These are phyloP conservation scores for Calephelis virginiensis DNA, from an alignment of 1,140 invertebrate species.

Conservation along the genomic window DNA sequence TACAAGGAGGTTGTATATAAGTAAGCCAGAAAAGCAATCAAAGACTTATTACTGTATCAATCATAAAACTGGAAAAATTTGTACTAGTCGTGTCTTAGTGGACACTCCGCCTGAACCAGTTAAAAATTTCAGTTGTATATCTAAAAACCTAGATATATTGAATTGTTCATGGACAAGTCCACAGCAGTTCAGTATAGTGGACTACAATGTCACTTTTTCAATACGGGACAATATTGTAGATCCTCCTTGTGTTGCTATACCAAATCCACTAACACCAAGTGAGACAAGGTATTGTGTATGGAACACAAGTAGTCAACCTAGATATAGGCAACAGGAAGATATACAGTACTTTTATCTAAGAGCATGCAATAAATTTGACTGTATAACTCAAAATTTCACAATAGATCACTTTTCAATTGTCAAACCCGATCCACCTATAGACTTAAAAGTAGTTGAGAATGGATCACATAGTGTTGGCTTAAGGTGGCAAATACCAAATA, in stretches of 20 bases:
- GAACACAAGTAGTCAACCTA: conserved; percentile 78
- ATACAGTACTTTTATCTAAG: conserved; percentile 79
- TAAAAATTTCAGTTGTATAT: conserved; percentile 82
- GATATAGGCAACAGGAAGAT: conserved; percentile 81
- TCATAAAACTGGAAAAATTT: conserved; percentile 47
- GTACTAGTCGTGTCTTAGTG: conserved; percentile 52
- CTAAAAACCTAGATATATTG: conserved; percentile 83
- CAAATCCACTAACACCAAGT: conserved; percentile 52
- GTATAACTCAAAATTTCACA: conserved; percentile 63
- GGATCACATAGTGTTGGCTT: conserved; percentile 80
- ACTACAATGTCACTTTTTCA: conserved; percentile 78
- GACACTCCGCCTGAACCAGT: conserved; percentile 76
- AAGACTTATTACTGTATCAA: conserved; percentile 56
- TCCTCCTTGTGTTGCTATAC: conserved; percentile 34
- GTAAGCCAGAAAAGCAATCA: conserved; percentile 45
- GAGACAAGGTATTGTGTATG: conserved; percentile 65
- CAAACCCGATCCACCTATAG: conserved; percentile 79
- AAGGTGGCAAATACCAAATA: conserved; percentile 80
- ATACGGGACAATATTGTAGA: conserved; percentile 54
- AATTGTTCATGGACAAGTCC: conserved; percentile 82
- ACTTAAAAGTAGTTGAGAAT: conserved; percentile 78
- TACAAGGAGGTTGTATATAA: conserved; percentile 51
- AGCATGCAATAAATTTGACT: conserved; percentile 79
- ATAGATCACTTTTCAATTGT: conserved; percentile 83
- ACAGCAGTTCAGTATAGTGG: conserved; percentile 78